These are phyloP conservation scores for Paraplagusia blochii DNA, from an alignment of 2,113 vertebrate genomes.

Conservation along the genomic window DNA sequence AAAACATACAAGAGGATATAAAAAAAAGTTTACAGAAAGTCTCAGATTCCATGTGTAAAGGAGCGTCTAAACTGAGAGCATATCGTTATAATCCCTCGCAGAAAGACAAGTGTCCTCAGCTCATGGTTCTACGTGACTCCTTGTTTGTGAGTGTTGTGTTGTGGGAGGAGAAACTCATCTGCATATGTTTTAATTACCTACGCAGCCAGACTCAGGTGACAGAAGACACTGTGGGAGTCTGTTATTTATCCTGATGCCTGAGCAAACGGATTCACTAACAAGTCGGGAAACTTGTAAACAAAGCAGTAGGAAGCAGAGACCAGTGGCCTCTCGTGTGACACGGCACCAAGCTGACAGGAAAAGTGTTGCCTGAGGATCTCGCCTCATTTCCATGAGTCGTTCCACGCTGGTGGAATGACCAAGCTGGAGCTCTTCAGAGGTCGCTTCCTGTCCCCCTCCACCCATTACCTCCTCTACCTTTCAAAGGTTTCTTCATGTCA, in stretches of 20 bases:
- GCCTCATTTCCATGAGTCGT: no score
- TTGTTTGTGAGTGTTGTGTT: background rate
- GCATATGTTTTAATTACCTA: constrained; percentile 8
- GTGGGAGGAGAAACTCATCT: constrained; percentile 21
- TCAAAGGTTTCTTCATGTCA: no score
- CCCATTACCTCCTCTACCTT: no score
- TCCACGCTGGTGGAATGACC: no score
- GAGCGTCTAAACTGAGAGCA: background rate
- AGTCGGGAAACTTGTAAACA: no score
- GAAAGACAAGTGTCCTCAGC: constrained; percentile 7
- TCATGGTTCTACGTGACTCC: constrained; percentile 2
- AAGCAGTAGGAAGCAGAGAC: no score
- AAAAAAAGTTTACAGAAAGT: constrained; percentile 14
- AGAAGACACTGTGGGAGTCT: constrained; percentile 36
- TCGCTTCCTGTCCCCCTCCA: no score
- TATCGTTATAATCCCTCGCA: constrained; percentile 16
- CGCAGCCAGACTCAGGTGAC: constrained; percentile 10
- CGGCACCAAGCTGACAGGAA: no score
- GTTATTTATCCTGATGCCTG: background rate
- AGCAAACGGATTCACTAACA: no score
- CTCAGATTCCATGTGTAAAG: constrained; percentile 34
- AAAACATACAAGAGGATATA: constrained; percentile 19
- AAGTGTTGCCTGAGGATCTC: no score
- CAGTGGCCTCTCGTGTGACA: no score
- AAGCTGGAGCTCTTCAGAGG: no score